Percentiles rank a stretch among this genome's conserved stretches.
phyloP scores from a whole-genome alignment of 2,888 invertebrate species.

The Stenoptilia bipunctidactyla region DNA sequence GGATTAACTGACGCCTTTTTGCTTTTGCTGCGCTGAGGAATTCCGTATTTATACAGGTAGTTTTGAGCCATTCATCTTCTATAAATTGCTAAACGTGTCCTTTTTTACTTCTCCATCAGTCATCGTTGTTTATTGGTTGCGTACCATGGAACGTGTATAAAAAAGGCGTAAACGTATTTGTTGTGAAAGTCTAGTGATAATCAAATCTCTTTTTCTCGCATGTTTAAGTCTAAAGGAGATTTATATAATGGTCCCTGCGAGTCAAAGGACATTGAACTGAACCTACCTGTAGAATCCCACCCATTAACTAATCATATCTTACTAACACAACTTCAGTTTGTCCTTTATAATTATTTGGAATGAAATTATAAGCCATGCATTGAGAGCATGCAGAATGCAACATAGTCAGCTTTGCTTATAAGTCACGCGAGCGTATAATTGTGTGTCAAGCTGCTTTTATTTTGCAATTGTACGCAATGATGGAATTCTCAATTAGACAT shows the following conservation, averaged over 20 bases:
- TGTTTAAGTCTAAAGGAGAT: too few relatives aligned
- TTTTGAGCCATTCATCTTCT: not conserved
- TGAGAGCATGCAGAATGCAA: not conserved
- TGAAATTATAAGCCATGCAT: not conserved
- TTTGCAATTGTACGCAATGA: too few relatives aligned
- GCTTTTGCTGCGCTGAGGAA: slow-evolving; percentile 10
- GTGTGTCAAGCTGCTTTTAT: too few relatives aligned
- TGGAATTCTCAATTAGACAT: too few relatives aligned
- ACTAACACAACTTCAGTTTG: not conserved
- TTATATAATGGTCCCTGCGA: too few relatives aligned
- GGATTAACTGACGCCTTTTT: slow-evolving; percentile 32
- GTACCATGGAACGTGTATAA: too few relatives aligned
- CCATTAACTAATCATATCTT: not conserved
- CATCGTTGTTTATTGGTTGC: not conserved
- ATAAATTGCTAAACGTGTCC: not conserved
- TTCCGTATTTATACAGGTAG: too few relatives aligned
- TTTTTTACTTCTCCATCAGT: not conserved
- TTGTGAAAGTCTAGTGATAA: too few relatives aligned
- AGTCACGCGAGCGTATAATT: not conserved
- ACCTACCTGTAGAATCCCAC: not conserved
- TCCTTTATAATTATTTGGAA: slow-evolving; percentile 1
- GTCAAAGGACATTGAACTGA: too few relatives aligned
- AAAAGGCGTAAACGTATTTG: too few relatives aligned
- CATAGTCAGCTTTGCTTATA: not conserved
- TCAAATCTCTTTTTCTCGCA: too few relatives aligned